phyloP scores from a whole-genome alignment of 1,140 invertebrate genomes.

The Eumeta japonica region DNA sequence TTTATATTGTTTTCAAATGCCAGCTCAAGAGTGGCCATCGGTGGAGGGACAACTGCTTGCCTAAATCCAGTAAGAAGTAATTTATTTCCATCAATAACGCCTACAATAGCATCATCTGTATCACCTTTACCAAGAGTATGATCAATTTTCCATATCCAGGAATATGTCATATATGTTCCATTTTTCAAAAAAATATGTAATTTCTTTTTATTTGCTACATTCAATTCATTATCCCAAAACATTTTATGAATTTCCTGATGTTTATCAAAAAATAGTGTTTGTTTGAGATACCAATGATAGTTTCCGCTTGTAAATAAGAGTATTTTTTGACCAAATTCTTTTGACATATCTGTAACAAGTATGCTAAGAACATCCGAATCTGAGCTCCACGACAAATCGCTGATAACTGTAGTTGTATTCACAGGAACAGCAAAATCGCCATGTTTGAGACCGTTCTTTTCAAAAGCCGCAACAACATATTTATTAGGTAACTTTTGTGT shows the following conservation, averaged over 20 bases:
- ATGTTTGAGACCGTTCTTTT: slow-evolving; percentile 90
- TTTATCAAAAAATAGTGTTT: slow-evolving; percentile 60
- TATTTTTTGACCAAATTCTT: slow-evolving; percentile 43
- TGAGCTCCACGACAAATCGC: slow-evolving; percentile 72
- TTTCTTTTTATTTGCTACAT: slow-evolving; percentile 54
- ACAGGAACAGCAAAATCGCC: slow-evolving; percentile 76
- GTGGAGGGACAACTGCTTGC: slow-evolving; percentile 75
- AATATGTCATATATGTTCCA: slow-evolving; percentile 60
- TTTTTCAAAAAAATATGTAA: slow-evolving; percentile 61
- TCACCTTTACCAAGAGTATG: slow-evolving; percentile 52
- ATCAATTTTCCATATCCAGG: slow-evolving; percentile 64
- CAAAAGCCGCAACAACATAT: slow-evolving; percentile 80
- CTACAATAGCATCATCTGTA: slow-evolving; percentile 63
- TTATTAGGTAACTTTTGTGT: slow-evolving; percentile 67
- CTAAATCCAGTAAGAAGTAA: slow-evolving; percentile 73
- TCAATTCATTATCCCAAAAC: slow-evolving; percentile 65
- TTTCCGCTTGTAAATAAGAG: slow-evolving; percentile 82
- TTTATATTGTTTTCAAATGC: slow-evolving; percentile 59
- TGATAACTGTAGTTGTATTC: slow-evolving; percentile 56
- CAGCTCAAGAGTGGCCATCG: slow-evolving; percentile 71
- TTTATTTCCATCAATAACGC: slow-evolving; percentile 77
- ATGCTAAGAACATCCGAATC: slow-evolving; percentile 76
- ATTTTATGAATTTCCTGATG: slow-evolving; percentile 52
- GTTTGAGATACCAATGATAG: slow-evolving; percentile 91
- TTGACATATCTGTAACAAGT: slow-evolving; percentile 53